Conservation (phyloP, 1,140 invertebrate species). For the Chymomyza costata region DNA sequence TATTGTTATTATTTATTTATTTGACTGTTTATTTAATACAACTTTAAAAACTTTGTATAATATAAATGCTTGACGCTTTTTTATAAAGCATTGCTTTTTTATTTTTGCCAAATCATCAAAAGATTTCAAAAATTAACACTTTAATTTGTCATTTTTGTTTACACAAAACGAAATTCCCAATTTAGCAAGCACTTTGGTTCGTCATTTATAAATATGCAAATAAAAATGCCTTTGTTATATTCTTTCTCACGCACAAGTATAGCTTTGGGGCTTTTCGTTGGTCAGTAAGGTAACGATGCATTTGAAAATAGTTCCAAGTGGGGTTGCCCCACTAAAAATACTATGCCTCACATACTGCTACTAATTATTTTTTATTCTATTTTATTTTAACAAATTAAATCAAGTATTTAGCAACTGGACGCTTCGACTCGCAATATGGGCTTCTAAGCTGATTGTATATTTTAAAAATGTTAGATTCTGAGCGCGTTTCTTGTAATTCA, state of each 20-base stretch:
- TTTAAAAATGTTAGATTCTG: too few relatives aligned
- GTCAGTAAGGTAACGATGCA: slow-evolving; percentile 4
- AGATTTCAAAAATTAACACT: not conserved
- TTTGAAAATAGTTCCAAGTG: not conserved
- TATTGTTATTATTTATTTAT: not conserved
- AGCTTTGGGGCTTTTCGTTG: slow-evolving; percentile 18
- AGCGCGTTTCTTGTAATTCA: too few relatives aligned
- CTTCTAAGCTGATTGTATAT: too few relatives aligned
- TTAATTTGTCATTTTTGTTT: slow-evolving; percentile 3
- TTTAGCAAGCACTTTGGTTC: too few relatives aligned
- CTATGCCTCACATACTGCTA: too few relatives aligned
- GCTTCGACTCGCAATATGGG: too few relatives aligned
- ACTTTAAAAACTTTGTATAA: not conserved
- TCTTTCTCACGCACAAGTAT: not conserved
- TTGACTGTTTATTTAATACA: not conserved
- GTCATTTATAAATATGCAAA: too few relatives aligned
- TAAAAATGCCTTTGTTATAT: not conserved
- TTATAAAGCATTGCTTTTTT: not conserved
- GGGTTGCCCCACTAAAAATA: slow-evolving; percentile 23
- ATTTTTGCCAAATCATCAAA: not conserved
- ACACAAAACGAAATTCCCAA: too few relatives aligned
- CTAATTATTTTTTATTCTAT: too few relatives aligned
- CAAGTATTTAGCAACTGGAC: too few relatives aligned
- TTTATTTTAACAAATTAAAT: too few relatives aligned
- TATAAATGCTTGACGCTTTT: not conserved